Evolutionary conservation across 2,113 vertebrate species (phyloP).

Genomic region (Fulmarus glacialis): DNA sequence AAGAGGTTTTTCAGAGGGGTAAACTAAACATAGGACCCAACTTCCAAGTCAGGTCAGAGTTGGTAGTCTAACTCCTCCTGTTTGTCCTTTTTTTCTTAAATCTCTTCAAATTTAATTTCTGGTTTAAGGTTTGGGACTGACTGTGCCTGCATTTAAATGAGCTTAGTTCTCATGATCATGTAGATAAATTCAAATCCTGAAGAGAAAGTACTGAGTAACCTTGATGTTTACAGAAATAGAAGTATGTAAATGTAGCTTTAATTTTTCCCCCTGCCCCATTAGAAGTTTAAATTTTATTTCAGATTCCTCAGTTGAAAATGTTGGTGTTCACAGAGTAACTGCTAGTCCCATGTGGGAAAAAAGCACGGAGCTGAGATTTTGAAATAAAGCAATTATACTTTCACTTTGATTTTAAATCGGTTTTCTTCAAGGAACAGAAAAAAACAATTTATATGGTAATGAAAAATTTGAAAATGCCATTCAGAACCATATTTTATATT

Average conservation of each 20-base stretch:
- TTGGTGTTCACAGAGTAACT: not conserved
- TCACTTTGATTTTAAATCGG: not conserved
- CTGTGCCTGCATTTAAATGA: not conserved
- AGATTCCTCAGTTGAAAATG: not conserved
- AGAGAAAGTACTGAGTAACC: not conserved
- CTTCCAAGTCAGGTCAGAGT: not conserved
- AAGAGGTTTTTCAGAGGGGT: not conserved
- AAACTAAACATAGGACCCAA: not conserved
- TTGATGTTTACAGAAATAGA: not conserved
- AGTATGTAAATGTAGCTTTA: not conserved
- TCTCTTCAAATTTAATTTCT: not conserved
- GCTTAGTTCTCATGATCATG: not conserved
- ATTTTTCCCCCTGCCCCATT: not conserved
- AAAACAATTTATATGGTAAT: not conserved
- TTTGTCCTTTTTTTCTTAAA: not conserved
- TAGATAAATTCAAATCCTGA: not conserved
- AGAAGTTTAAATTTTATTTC: not conserved
- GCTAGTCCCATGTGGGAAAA: not conserved
- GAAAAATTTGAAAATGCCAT: not conserved
- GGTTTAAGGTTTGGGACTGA: not conserved
- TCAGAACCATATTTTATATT: not conserved
- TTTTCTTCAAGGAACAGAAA: not conserved
- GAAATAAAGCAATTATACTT: not conserved
- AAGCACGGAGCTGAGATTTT: not conserved
- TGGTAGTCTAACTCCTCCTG: not conserved